Percentiles rank a stretch among this genome's conserved stretches.
Conservation (phyloP, 35 echinoderm and acorn worm species). For the Patiria miniata region DNA sequence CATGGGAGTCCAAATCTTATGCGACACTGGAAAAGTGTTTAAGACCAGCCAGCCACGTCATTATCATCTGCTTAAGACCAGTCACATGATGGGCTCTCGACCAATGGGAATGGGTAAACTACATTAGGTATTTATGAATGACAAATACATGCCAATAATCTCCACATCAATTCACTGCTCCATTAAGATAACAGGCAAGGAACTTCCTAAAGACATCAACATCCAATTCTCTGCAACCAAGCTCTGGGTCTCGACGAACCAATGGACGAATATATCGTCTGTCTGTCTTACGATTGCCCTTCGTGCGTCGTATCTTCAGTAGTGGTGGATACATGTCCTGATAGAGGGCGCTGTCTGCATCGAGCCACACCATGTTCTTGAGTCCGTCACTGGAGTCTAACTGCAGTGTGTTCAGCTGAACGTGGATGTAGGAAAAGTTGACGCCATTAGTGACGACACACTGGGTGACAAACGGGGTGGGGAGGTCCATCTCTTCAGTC, state of each 20-base stretch:
- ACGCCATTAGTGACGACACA: slow-evolving; percentile 76
- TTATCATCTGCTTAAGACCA: too few relatives aligned
- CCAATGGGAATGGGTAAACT: too few relatives aligned
- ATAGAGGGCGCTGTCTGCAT: slow-evolving; percentile 66
- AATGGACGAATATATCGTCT: slow-evolving; percentile 13
- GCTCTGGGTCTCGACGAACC: slow-evolving; percentile 68
- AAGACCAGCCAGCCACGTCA: too few relatives aligned
- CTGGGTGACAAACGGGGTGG: slow-evolving; percentile 73
- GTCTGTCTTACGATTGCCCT: slow-evolving; percentile 51
- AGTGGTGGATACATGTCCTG: slow-evolving; percentile 77
- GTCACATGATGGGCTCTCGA: too few relatives aligned
- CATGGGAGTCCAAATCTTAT: too few relatives aligned
- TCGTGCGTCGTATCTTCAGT: slow-evolving; percentile 57
- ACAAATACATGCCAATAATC: not conserved
- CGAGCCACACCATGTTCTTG: slow-evolving; percentile 97
- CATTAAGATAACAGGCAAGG: slow-evolving; percentile 57
- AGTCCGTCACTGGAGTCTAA: slow-evolving; percentile 60
- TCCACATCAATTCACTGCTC: not conserved
- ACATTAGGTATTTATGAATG: too few relatives aligned
- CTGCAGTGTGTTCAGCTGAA: slow-evolving; percentile 84
- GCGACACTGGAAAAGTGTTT: too few relatives aligned
- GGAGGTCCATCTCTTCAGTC: slow-evolving; percentile 49
- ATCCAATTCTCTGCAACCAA: slow-evolving; percentile 80
- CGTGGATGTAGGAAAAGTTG: slow-evolving; percentile 69
- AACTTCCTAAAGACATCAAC: slow-evolving; percentile 87